Evolutionary conservation across 2,797 vertebrate species (phyloP).

Genomic region (Botia kubotai): DNA sequence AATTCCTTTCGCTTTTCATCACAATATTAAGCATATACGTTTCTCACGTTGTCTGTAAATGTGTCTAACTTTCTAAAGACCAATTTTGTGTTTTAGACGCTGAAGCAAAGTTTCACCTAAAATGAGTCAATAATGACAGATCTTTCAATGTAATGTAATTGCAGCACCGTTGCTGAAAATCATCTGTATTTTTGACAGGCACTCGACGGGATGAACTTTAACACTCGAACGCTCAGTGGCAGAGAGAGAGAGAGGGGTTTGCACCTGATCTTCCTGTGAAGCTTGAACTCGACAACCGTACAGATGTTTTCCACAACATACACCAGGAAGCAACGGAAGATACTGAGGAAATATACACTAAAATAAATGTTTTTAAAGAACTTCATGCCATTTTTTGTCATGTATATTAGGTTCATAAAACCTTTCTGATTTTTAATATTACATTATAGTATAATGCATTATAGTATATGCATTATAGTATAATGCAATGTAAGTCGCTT

Average conservation of each 20-base stretch:
- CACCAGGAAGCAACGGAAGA: constrained; percentile 56
- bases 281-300: constrained; percentile 64
- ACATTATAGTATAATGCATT: too few species aligned
- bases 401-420: constrained; percentile 45
- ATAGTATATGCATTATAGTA: too few species aligned
- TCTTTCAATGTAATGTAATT: not conserved
- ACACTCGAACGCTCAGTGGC: constrained; percentile 55
- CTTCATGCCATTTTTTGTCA: constrained; percentile 61
- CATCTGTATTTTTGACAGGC: constrained; percentile 67
- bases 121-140: too few species aligned
- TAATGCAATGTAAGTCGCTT: too few species aligned
- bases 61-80: not conserved
- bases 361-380: constrained; percentile 62
- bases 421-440: not conserved
- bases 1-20: not conserved
- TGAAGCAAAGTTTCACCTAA: not conserved
- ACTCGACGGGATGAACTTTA: constrained; percentile 91
- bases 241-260: constrained; percentile 62
- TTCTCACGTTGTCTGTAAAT: not conserved
- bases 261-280: constrained; percentile 66
- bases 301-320: constrained; percentile 66
- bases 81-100: not conserved
- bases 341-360: constrained; percentile 21
- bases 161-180: not conserved
- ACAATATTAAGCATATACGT: not conserved